Percentiles rank a stretch among this genome's conserved stretches.
Evolutionary conservation across 2,888 invertebrate genomes (phyloP).

Genomic region (Melanophora roralis): DNA sequence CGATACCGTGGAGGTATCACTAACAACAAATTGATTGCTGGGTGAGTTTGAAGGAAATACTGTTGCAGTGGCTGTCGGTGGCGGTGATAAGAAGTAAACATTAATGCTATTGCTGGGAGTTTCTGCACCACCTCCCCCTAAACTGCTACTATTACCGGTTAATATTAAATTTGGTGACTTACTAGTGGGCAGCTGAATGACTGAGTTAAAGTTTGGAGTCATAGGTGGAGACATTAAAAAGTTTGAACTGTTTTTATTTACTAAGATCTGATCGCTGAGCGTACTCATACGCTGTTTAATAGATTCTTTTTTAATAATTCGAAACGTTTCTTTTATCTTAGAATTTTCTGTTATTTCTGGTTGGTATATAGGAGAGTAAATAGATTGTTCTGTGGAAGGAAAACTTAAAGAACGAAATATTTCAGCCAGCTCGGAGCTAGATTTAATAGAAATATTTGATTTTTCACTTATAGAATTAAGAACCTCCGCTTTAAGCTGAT

Average conservation of each 20-base stretch:
- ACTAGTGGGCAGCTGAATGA: slow-evolving; percentile 65
- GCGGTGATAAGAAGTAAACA: slow-evolving; percentile 76
- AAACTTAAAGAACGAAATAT: slow-evolving; percentile 75
- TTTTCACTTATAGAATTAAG: slow-evolving; percentile 67
- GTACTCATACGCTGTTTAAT: slow-evolving; percentile 75
- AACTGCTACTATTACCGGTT: slow-evolving; percentile 37
- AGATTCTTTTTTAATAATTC: slow-evolving; percentile 62
- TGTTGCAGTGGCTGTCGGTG: slow-evolving; percentile 68
- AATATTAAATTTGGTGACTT: slow-evolving; percentile 55
- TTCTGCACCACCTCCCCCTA: slow-evolving; percentile 29
- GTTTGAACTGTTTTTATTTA: slow-evolving; percentile 69
- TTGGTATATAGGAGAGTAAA: slow-evolving; percentile 45
- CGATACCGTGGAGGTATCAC: slow-evolving; percentile 76
- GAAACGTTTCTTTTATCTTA: slow-evolving; percentile 48
- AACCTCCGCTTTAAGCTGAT: slow-evolving; percentile 34
- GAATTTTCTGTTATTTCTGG: neutral
- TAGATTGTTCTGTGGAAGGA: slow-evolving; percentile 70
- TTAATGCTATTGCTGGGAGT: slow-evolving; percentile 69
- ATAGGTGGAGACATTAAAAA: slow-evolving; percentile 76
- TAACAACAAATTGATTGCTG: slow-evolving; percentile 67
- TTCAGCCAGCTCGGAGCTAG: slow-evolving; percentile 74
- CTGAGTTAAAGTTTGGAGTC: slow-evolving; percentile 71
- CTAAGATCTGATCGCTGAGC: slow-evolving; percentile 75
- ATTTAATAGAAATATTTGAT: slow-evolving; percentile 72
- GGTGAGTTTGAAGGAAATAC: slow-evolving; percentile 56